Conservation (phyloP, 1,140 invertebrate genomes). For the Cotesia glomerata region DNA sequence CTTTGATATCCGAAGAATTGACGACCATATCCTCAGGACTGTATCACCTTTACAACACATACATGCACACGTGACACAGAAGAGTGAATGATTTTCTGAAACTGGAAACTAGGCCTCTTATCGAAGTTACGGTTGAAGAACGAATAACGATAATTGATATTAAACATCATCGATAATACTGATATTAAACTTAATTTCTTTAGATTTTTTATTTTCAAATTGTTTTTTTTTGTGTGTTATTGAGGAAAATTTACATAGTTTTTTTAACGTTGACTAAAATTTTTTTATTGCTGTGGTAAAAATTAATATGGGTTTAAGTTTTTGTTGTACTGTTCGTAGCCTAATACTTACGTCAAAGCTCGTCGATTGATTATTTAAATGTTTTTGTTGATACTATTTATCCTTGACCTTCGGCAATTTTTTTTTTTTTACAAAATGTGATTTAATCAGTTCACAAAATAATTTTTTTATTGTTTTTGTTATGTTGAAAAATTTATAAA, state of each 20-base stretch:
- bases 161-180: neutral
- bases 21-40: slow-evolving; percentile 23
- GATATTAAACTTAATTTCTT: no score
- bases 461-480: neutral
- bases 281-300: neutral
- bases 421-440: neutral
- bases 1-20: slow-evolving; percentile 30
- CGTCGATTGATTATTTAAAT: slow-evolving; percentile 3
- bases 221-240: no score
- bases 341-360: slow-evolving; percentile 5
- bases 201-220: no score
- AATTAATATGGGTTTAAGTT: slow-evolving; percentile 33
- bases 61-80: neutral
- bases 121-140: neutral
- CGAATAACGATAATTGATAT: neutral
- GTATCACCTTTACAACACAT: slow-evolving; percentile 6
- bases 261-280: neutral
- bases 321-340: slow-evolving; percentile 15
- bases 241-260: no score
- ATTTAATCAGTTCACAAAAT: neutral
- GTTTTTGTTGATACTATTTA: neutral
- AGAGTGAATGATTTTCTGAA: neutral
- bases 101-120: neutral
- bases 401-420: neutral
- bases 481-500: no score